Evolutionary conservation across 1,140 invertebrate species (phyloP).

Genomic region (Drosophila tani): DNA sequence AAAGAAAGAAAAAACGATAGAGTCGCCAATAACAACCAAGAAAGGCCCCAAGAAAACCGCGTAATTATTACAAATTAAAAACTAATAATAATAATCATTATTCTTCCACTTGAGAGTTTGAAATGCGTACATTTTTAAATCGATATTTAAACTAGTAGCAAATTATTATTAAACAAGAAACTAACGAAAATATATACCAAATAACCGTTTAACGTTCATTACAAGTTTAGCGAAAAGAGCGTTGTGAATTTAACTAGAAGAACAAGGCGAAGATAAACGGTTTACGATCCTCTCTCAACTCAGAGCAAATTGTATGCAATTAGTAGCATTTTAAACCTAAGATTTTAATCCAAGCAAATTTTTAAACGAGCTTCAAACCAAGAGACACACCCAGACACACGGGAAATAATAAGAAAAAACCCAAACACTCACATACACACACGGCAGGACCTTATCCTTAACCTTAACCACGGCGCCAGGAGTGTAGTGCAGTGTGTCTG

Average conservation of each 20-base stretch:
- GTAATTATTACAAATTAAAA: constrained; percentile 50
- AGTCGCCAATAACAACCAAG: constrained; percentile 15
- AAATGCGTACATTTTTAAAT: constrained; percentile 73
- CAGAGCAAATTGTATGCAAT: constrained; percentile 43
- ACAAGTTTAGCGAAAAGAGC: constrained; percentile 69
- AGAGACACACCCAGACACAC: constrained; percentile 11
- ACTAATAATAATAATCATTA: constrained; percentile 76
- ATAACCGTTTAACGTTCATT: constrained; percentile 48
- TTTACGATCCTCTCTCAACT: constrained; percentile 29
- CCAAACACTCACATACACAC: constrained; percentile 9
- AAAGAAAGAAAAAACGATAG: constrained; percentile 14
- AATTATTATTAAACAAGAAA: constrained; percentile 60
- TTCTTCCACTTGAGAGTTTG: constrained; percentile 77
- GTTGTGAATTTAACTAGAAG: constrained; percentile 72
- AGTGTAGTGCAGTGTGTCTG: constrained; percentile 10
- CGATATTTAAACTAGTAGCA: constrained; percentile 57
- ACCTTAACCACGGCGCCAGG: constrained; percentile 67
- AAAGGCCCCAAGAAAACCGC: constrained; percentile 14
- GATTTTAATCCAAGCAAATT: constrained; percentile 55
- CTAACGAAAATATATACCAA: constrained; percentile 4
- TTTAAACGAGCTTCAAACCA: constrained; percentile 72
- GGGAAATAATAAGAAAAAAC: background rate
- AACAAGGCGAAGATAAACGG: constrained; percentile 11
- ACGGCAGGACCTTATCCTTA: constrained; percentile 67
- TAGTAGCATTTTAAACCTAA: constrained; percentile 68